Base-by-base conservation (phyloP, 1,140 invertebrate species). In the Chelonus insularis region DNA sequence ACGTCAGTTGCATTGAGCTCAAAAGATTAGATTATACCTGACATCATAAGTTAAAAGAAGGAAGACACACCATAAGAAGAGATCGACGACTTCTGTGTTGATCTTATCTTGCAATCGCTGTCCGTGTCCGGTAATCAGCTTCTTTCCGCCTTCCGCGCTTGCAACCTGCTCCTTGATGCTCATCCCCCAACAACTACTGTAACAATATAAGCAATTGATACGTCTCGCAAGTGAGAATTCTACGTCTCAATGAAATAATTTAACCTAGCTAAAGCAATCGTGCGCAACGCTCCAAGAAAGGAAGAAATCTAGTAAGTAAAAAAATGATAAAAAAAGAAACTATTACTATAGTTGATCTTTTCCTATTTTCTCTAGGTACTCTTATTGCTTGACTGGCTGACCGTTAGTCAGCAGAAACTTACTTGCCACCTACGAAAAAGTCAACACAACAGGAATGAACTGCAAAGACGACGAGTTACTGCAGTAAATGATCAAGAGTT, bases 221-320 rank as follows among this genome's bases (percentile, higher is more conserved):
- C 43, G n/a, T 16, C 48, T 14, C 18, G 4, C 8, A 20, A 20
- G 25, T n/a, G 25, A 16, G 11, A 2, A 18, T n/a, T 48, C 6
- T 21, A 48, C 9, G 50, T 52, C 16, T 52, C 29, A 52, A 52
- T 52, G 50, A 52, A 52, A 52, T 16, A 25, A 52, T 52, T 52
- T 12, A 52, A 12, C 12, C 25, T 36, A 12, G 50, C 50, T 25
- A 36, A 21, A 18, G 50, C 32, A 18, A 14, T 32, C 50, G 50
- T 52, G 52, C 52, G 34, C 52, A 55, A 39, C 52, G 12, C 11
- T 1, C 14, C 16, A 14, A 52, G 16, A 36, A 32, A 34, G 12
- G 11, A 50, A 25, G 16, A 55, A 37, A 54, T 36, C 34, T 11
- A 55, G 12, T 34, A 39, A 12, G 16, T 34, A 37, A 29, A 12